These are phyloP conservation scores for Lepetodrilus schrolli DNA, from an alignment of 2,888 invertebrate genomes.

Conservation along the genomic window DNA sequence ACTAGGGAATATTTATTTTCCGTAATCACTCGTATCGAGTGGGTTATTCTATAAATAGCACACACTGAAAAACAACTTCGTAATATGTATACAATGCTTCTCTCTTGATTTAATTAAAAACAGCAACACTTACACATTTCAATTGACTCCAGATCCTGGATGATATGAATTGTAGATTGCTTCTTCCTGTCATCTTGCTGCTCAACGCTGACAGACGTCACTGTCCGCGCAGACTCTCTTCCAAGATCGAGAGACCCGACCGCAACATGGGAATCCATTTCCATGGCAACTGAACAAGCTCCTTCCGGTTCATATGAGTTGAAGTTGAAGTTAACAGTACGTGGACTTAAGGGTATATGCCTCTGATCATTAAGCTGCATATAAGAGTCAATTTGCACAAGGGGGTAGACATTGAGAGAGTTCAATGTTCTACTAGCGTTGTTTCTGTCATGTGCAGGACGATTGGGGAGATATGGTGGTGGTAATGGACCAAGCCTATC, in stretches of 20 bases:
- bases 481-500: constrained; percentile 78
- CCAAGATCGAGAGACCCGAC: neutral
- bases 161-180: constrained; percentile 57
- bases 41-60: no score
- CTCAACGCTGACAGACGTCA: neutral
- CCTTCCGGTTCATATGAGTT: neutral
- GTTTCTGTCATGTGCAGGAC: neutral
- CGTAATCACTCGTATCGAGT: no score
- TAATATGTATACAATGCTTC: neutral
- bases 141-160: constrained; percentile 61
- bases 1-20: no score
- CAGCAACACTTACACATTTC: constrained; percentile 56
- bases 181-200: neutral
- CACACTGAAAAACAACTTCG: no score
- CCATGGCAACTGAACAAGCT: neutral
- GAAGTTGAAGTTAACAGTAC: neutral
- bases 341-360: no score
- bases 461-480: constrained; percentile 54
- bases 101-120: neutral
- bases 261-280: neutral
- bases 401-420: no score
- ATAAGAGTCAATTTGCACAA: no score
- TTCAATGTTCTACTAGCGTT: no score
- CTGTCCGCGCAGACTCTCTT: neutral
- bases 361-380: no score